These are phyloP conservation scores for Leuciscus idus DNA, from an alignment of 2,113 vertebrate species.

Conservation along the genomic window DNA sequence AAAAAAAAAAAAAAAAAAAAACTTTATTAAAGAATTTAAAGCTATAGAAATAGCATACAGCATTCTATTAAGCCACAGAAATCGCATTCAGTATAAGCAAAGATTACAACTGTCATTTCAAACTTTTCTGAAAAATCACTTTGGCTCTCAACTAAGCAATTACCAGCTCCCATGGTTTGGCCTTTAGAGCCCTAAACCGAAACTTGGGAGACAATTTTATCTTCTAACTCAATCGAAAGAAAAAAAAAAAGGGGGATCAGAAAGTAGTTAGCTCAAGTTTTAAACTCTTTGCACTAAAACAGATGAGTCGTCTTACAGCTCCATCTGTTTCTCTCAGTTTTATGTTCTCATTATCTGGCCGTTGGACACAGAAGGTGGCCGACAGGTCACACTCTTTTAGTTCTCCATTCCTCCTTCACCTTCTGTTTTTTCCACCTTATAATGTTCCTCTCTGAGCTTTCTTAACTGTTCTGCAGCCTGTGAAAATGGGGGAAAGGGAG, in stretches of 20 bases:
- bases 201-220: conserved; percentile 6
- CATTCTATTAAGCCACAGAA: too few relatives aligned
- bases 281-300: conserved; percentile 2
- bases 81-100: neutral
- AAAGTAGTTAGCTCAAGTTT: conserved; percentile 14
- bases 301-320: conserved; percentile 16
- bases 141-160: conserved; percentile 16
- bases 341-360: conserved; percentile 33
- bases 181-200: neutral
- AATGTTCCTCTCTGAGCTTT: conserved; percentile 55
- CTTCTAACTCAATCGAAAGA: neutral
- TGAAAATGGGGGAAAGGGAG: neutral
- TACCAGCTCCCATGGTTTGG: conserved; percentile 23
- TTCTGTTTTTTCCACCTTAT: conserved; percentile 40
- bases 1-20: neutral
- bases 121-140: conserved; percentile 14
- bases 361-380: neutral
- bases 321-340: conserved; percentile 36
- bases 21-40: neutral
- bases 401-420: conserved; percentile 10
- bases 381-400: conserved; percentile 17
- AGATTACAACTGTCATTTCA: neutral
- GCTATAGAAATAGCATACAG: neutral
- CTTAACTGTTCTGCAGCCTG: conserved; percentile 60
- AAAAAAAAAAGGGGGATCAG: neutral